Evolutionary conservation across 1,140 invertebrate genomes (phyloP), one percentile per base, ranked within the genome.

Genomic region (Mercenaria mercenaria): DNA sequence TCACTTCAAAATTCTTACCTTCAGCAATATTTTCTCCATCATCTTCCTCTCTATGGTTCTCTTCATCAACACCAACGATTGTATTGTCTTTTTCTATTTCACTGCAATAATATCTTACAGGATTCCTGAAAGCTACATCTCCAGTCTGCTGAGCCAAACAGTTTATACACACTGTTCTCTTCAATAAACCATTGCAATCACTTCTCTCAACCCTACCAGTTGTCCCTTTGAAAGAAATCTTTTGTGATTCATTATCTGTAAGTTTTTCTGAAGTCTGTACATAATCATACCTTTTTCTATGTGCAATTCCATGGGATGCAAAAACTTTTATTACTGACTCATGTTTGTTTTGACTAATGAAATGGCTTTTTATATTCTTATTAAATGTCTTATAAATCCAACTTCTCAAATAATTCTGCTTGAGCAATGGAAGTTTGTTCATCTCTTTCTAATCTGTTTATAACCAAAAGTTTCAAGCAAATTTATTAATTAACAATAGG

Each of bases 401-500:
- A 29, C 26, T 64, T 29, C 29, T 29, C 1, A 2, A 15, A 26
- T 29, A 29, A 64, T 3, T 29, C 26, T 64, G 59, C 59, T 64
- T 64, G 26, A 64, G 69, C 6, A 39, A 74, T 26, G 8, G 20
- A n/a, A 41, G 1, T 34, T 41, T 37, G 32, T 72, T 72, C 69
- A 74, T 41, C 1, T 41, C 69, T 74, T 39, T 41, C 29, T 18
- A 39, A 74, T 1, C 6, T 11, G 32, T 47, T 41, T 4, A 43
- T 41, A 76, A n/a, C 3, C 41, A 34, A 32, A 26, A 10, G 8
- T 37, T 72, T 18, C 2, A 8, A 47, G 15, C 6, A n/a, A 56
- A 29, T 29, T 26, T 15, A 37, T 86, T 67, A 88, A 43, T 88
- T 79, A 32, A 88, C 74, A 61, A 89, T 64, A 1, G 77, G 87